Evolutionary conservation across 2,113 vertebrate species (phyloP).

Genomic region (Prionailurus viverrinus): DNA sequence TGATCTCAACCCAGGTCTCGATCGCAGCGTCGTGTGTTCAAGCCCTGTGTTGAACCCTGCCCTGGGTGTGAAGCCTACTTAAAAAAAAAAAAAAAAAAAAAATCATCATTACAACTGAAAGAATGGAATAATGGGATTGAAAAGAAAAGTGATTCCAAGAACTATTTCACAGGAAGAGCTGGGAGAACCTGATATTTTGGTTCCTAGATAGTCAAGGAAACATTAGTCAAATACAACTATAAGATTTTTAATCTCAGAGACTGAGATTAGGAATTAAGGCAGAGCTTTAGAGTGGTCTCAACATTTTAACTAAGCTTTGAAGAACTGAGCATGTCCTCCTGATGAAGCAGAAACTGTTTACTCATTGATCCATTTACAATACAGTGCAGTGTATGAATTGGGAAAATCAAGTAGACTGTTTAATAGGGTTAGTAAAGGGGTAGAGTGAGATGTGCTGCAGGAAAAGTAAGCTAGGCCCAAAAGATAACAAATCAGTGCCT

Average conservation of each 20-base stretch:
- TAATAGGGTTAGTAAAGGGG: neutral
- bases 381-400: neutral
- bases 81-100: too few species aligned
- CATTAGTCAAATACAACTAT: neutral
- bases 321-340: neutral
- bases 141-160: conserved; percentile 17
- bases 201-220: neutral
- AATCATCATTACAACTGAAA: neutral
- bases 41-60: too few species aligned
- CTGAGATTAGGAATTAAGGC: neutral
- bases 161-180: neutral
- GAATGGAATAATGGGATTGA: neutral
- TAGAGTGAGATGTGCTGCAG: neutral
- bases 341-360: neutral
- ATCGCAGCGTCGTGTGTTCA: too few species aligned
- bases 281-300: neutral
- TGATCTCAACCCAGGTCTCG: too few species aligned
- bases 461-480: neutral
- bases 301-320: neutral
- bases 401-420: neutral
- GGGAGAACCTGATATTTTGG: neutral
- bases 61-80: too few species aligned
- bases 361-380: neutral
- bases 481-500: neutral
- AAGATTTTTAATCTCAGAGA: conserved; percentile 26